Evolutionary conservation across 2,113 vertebrate species (phyloP), one percentile per base, ranked within the genome.

Genomic region (Terrapene triunguis): DNA sequence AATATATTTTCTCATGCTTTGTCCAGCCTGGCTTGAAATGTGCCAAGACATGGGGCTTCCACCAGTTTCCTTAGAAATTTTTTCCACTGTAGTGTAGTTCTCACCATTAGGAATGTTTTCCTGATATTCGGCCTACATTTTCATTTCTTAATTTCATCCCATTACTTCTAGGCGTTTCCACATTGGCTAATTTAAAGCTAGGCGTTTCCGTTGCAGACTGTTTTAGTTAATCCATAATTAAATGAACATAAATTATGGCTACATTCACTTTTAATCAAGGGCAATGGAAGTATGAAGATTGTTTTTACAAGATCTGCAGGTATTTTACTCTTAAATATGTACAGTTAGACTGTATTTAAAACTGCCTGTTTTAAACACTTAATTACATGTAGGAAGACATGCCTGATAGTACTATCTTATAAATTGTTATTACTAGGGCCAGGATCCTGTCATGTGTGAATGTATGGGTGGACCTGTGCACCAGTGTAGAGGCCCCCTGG

Each of bases 41-140:
- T 90, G 91, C 92, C 97, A 96, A 94, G 53, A 94, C 84, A 50
- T 1, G 48, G 85, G 86, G 25, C 51, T 96, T 96, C 87, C 86
- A 88, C 88, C 62, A 29, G 84, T 44, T 27, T 90, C 29, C 55
- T 76, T 65, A 86, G 24, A 85, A 91, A 80, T 87, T 55, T 91
- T 84, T 97, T 97, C 92, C 89, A 89, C 21, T 90, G 35, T 90
- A 84, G 76, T 87, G 65, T n/a, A 83, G 11, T 55, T 84, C 57
- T 96, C 97, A 65, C 85, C 84, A 79, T 96, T 95, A 91, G 59
- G 55, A 48, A 80, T 57, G 93, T 97, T 98, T 98, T 93, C 97
- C 96, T 95, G 80, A 82, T 93, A 88, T 89, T 89, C 69, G 94
- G 62, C 27, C 86, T 80, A 89, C 84, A 80, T 90, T 96, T 97